phyloP scores from a whole-genome alignment of 2,113 vertebrate species.

The Nansenia antarctica region DNA sequence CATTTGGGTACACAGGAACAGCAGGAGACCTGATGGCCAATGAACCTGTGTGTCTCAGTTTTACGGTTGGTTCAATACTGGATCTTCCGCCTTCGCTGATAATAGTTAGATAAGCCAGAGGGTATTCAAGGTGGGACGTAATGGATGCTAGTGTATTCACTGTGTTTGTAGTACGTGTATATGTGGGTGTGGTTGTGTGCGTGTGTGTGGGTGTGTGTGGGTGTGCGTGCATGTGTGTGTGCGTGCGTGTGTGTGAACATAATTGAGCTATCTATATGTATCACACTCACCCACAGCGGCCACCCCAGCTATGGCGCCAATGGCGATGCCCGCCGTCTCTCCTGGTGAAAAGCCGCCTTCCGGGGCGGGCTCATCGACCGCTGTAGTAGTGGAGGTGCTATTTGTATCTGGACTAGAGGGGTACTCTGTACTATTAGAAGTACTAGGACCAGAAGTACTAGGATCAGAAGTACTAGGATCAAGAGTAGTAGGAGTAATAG shows the following conservation, averaged over 20 bases:
- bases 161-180: not conserved
- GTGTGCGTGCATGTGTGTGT: slow-evolving; percentile 7
- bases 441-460: not conserved
- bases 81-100: not conserved
- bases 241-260: not conserved
- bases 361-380: not conserved
- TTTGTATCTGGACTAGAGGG: not conserved
- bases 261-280: too few species aligned
- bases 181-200: too few species aligned
- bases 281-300: slow-evolving; percentile 58
- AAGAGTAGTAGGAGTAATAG: too few species aligned
- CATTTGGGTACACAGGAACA: slow-evolving; percentile 2
- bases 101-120: not conserved
- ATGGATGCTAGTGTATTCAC: too few species aligned
- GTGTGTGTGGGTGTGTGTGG: slow-evolving; percentile 6
- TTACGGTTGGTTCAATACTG: not conserved
- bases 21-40: not conserved
- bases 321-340: slow-evolving; percentile 56
- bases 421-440: accelerated
- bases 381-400: not conserved
- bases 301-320: slow-evolving; percentile 63
- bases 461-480: not conserved
- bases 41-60: not conserved
- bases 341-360: slow-evolving; percentile 49
- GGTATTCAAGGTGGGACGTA: not conserved